Base-by-base conservation (phyloP, 2,888 invertebrate genomes). In the Isoperla grammatica region DNA sequence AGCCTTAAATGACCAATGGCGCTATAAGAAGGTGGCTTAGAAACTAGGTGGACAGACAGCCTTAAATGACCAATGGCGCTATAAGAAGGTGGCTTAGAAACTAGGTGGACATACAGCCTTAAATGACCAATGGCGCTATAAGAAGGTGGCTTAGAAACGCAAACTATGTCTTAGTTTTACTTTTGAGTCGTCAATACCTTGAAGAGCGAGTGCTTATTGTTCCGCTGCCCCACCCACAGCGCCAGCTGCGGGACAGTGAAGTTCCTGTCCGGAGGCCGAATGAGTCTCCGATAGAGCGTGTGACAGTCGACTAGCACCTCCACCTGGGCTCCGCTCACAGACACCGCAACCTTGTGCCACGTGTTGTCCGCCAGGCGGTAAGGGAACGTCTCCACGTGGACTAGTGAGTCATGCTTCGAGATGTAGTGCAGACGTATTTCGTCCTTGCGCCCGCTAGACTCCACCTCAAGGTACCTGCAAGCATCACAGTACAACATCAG, bases 171-270 rank as follows among this genome's bases (percentile, higher is more conserved):
- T n/a, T n/a, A n/a, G n/a, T n/a, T n/a, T n/a, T n/a, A n/a, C n/a
- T n/a, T n/a, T n/a, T 11, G 2, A 39, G 22, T 45, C 37, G 23
- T 23, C 71, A 74, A 75, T 75, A 93, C 94, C 87, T 91, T 91
- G 78, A 90, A 93, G 72, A 88, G 80, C 73, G 88, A 91, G 79
- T 90, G 89, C 74, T 86, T 86, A 75, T 81, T 81, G 76, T 88
- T 90, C 73, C 92, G 83, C 78, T 93, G 93, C 68, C 93, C 94
- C 66, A 94, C 80, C 89, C 90, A 93, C 67, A 94, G 82, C 68
- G 88, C 81, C 64, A 85, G 80, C 74, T 85, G 84, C 56, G 86
- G 85, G 70, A 83, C 79, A 60, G 86, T 82, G 75, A 88, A 86
- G 76, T 88, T 88, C 68, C 87, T 83, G 73, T 87, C 86, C 60